phyloP scores from a whole-genome alignment of 2,888 invertebrate genomes.

The Drosophila pseudotakahashii region DNA sequence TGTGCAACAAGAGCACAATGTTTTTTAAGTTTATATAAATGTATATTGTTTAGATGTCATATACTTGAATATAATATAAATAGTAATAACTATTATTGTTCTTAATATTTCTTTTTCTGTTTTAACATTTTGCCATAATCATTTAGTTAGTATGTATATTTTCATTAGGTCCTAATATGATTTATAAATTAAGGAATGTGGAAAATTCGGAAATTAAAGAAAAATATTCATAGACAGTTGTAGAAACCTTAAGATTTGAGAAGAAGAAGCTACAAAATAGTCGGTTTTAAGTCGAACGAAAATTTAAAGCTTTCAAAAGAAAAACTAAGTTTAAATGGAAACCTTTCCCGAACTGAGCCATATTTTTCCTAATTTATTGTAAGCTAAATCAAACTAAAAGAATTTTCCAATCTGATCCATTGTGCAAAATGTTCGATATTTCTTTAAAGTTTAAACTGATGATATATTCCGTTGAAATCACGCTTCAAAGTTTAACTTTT shows the following conservation, averaged over 20 bases:
- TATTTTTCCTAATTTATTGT: slow-evolving; percentile 9
- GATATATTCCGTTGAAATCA: slow-evolving; percentile 83
- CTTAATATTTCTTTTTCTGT: slow-evolving; percentile 83
- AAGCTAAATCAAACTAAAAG: slow-evolving; percentile 1
- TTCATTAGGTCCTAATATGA: slow-evolving; percentile 71
- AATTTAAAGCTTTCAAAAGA: neutral
- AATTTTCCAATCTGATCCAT: slow-evolving; percentile 19
- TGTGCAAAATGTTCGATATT: slow-evolving; percentile 58
- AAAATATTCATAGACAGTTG: slow-evolving; percentile 31
- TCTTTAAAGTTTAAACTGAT: slow-evolving; percentile 72
- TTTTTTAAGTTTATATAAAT: slow-evolving; percentile 63
- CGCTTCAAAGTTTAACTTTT: slow-evolving; percentile 83
- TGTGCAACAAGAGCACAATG: slow-evolving; percentile 63
- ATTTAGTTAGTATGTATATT: slow-evolving; percentile 73
- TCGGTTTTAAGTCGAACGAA: neutral
- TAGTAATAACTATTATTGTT: slow-evolving; percentile 85
- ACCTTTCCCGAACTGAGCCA: slow-evolving; percentile 10
- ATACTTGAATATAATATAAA: slow-evolving; percentile 82
- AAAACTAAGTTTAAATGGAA: slow-evolving; percentile 3
- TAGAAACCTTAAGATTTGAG: slow-evolving; percentile 67
- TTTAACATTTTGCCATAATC: slow-evolving; percentile 67
- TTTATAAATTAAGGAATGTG: slow-evolving; percentile 53
- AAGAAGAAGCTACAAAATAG: slow-evolving; percentile 9
- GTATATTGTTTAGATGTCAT: slow-evolving; percentile 63
- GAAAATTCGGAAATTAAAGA: slow-evolving; percentile 17